Percentiles rank a stretch among this genome's conserved stretches.
These are phyloP conservation scores for Dascillus cervinus DNA, from an alignment of 2,888 invertebrate genomes.

Conservation along the genomic window DNA sequence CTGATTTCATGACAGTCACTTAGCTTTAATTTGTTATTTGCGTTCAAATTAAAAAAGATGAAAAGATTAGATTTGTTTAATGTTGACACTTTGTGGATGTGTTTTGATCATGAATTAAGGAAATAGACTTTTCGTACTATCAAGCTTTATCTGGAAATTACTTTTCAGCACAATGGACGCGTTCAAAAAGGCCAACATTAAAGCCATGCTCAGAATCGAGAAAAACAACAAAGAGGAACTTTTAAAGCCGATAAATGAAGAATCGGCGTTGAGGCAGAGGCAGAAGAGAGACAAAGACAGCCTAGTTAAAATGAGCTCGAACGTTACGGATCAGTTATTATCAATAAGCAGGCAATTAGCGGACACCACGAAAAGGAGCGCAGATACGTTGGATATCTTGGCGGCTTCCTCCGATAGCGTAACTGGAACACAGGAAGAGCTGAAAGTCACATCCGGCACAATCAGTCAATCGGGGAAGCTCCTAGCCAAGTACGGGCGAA, in stretches of 20 bases:
- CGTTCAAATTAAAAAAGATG: too few species aligned
- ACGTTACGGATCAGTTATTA: slow-evolving; percentile 77
- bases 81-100: slow-evolving; percentile 1
- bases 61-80: slow-evolving; percentile 10
- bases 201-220: slow-evolving; percentile 70
- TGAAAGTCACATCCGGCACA: slow-evolving; percentile 77
- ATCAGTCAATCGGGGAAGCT: slow-evolving; percentile 87
- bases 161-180: slow-evolving; percentile 57
- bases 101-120: background rate
- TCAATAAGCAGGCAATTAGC: slow-evolving; percentile 80
- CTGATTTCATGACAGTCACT: too few species aligned
- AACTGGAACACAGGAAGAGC: slow-evolving; percentile 69
- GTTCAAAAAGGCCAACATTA: slow-evolving; percentile 74
- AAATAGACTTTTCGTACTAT: background rate
- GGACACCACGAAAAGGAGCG: slow-evolving; percentile 80
- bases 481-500: slow-evolving; percentile 85
- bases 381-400: slow-evolving; percentile 73
- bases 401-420: slow-evolving; percentile 62
- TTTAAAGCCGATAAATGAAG: slow-evolving; percentile 50
- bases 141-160: slow-evolving; percentile 4
- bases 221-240: slow-evolving; percentile 67
- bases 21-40: too few species aligned
- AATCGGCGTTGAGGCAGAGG: slow-evolving; percentile 49
- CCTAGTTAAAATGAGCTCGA: slow-evolving; percentile 61
- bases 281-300: slow-evolving; percentile 59